Evolutionary conservation across 2,888 invertebrate species (phyloP).

Genomic region (Ceratothoa steindachneri): DNA sequence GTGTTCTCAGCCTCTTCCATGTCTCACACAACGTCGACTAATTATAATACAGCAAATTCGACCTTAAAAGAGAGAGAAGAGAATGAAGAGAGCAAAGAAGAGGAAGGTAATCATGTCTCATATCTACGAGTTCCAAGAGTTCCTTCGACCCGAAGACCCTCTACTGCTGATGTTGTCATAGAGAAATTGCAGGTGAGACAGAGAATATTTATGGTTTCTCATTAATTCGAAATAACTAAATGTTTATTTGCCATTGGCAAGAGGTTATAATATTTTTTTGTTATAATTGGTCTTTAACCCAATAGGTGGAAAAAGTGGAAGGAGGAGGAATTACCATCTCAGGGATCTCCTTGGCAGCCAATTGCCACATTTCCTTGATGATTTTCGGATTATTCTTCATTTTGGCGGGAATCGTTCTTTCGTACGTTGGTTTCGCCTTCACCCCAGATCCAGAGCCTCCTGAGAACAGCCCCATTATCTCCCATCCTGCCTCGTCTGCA

Average conservation of each 20-base stretch:
- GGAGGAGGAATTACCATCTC: slow-evolving; percentile 72
- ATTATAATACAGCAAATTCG: no score
- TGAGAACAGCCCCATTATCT: neutral
- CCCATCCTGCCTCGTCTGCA: neutral
- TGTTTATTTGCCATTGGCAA: neutral
- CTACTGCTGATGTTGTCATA: slow-evolving; percentile 42
- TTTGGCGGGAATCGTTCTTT: slow-evolving; percentile 69
- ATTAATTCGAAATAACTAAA: neutral
- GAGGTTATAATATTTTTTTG: neutral
- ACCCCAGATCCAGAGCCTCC: slow-evolving; percentile 53
- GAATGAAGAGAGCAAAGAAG: neutral
- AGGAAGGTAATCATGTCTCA: slow-evolving; percentile 31
- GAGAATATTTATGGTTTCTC: no score
- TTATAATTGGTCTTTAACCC: slow-evolving; percentile 53
- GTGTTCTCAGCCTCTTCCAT: no score
- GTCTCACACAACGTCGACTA: no score
- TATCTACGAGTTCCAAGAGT: slow-evolving; percentile 35
- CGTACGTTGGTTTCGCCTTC: slow-evolving; percentile 68
- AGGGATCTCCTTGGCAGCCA: slow-evolving; percentile 70
- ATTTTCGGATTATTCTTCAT: slow-evolving; percentile 72
- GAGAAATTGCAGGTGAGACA: slow-evolving; percentile 31
- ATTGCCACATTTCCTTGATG: slow-evolving; percentile 71
- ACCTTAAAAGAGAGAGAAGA: neutral
- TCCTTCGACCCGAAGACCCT: slow-evolving; percentile 28
- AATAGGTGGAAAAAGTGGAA: slow-evolving; percentile 71